These are phyloP conservation scores for Drosophila pectinifera DNA, from an alignment of 1,140 invertebrate species.

Conservation along the genomic window DNA sequence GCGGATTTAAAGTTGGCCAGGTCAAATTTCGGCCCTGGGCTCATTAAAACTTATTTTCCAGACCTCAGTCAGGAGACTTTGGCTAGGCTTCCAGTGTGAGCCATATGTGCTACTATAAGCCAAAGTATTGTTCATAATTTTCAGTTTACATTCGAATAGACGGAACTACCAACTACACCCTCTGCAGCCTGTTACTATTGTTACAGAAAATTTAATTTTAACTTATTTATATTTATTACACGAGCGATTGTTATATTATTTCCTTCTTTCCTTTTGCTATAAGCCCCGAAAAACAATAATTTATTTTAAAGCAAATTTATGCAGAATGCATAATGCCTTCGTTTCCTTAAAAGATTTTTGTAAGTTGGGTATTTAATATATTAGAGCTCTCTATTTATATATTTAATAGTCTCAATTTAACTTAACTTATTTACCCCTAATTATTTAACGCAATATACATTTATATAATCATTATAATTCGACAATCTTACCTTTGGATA, in stretches of 20 bases:
- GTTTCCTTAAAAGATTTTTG: too few species aligned
- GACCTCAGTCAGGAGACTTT: constrained; percentile 47
- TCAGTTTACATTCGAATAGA: neutral
- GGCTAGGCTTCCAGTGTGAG: constrained; percentile 5
- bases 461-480: neutral
- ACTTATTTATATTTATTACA: neutral
- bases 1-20: constrained; percentile 45
- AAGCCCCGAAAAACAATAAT: too few species aligned
- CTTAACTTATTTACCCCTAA: too few species aligned
- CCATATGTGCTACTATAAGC: constrained; percentile 1
- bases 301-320: too few species aligned
- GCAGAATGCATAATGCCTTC: too few species aligned
- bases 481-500: too few species aligned
- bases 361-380: too few species aligned
- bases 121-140: constrained; percentile 13
- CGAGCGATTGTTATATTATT: too few species aligned
- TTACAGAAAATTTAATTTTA: neutral
- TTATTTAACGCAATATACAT: neutral
- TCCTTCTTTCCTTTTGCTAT: too few species aligned
- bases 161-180: neutral
- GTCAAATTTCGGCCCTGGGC: constrained; percentile 49
- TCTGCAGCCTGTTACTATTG: neutral
- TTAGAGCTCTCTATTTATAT: too few species aligned
- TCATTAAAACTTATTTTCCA: constrained; percentile 70
- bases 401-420: too few species aligned